Conservation (phyloP, 2,797 vertebrate genomes). For the Mormyrops boulengeri region DNA sequence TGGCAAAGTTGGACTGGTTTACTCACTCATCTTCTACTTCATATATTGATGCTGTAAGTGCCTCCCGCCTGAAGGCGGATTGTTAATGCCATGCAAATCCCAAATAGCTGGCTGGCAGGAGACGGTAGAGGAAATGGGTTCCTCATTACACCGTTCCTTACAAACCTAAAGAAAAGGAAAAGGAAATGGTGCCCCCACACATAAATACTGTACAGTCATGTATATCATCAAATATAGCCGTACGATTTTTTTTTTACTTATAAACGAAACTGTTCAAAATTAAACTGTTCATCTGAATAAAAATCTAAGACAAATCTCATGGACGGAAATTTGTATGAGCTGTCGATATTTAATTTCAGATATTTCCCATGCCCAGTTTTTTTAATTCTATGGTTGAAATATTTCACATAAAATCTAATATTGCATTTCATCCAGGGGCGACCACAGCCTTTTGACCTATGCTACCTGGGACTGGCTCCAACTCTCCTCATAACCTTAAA, state of each 20-base stretch:
- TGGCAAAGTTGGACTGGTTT: neutral
- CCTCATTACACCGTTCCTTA: neutral
- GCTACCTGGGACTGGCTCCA: neutral
- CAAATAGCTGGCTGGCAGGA: neutral
- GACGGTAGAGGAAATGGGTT: neutral
- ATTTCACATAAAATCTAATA: neutral
- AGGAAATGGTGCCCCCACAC: neutral
- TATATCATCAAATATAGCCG: neutral
- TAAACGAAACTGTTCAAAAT: neutral
- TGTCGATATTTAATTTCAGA: neutral
- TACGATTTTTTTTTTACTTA: neutral
- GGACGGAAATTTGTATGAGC: neutral
- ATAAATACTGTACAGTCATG: neutral
- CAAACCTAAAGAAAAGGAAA: neutral
- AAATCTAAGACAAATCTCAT: neutral
- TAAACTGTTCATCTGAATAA: neutral
- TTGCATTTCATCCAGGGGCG: neutral
- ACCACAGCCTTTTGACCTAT: neutral
- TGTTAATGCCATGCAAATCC: slow-evolving; percentile 6
- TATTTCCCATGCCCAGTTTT: neutral
- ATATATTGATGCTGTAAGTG: neutral
- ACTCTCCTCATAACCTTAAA: neutral
- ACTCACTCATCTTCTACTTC: neutral
- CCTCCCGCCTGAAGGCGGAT: neutral
- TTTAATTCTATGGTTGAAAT: neutral